phyloP scores from a whole-genome alignment of 1,140 invertebrate genomes.

The Drosophila tropicalis region DNA sequence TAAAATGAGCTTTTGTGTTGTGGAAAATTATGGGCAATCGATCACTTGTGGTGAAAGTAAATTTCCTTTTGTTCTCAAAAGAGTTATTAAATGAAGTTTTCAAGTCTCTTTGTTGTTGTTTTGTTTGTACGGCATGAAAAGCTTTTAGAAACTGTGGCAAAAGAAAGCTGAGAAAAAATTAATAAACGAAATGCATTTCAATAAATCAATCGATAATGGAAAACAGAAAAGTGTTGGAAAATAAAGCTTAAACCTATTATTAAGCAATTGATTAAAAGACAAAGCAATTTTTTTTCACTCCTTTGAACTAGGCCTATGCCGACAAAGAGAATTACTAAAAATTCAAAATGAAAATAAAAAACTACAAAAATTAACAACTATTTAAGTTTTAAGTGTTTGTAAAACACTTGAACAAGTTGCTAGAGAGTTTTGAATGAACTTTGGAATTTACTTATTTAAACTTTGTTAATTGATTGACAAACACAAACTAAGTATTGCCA shows the following conservation, averaged over 20 bases:
- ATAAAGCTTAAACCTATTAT: not conserved
- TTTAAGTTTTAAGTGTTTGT: not conserved
- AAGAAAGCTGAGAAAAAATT: constrained; percentile 8
- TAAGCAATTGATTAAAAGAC: not conserved
- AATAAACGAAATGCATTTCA: constrained; percentile 9
- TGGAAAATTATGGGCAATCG: constrained; percentile 49
- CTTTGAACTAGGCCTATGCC: not conserved
- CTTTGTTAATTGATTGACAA: no score
- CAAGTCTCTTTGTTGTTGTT: constrained; percentile 24
- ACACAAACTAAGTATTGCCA: no score
- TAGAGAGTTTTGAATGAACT: no score
- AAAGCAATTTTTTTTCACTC: not conserved
- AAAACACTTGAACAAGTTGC: no score
- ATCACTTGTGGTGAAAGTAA: constrained; percentile 46
- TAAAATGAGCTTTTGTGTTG: constrained; percentile 42
- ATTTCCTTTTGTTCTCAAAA: constrained; percentile 9
- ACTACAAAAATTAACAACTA: not conserved
- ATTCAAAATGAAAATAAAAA: not conserved
- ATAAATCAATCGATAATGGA: constrained; percentile 3
- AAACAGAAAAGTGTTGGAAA: not conserved
- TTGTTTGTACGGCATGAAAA: constrained; percentile 36
- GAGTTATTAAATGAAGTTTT: constrained; percentile 28
- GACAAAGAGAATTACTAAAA: not conserved
- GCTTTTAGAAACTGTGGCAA: not conserved
- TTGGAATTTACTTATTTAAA: no score